Conservation (phyloP, 1,140 invertebrate genomes). For the Centruroides sculpturatus region DNA sequence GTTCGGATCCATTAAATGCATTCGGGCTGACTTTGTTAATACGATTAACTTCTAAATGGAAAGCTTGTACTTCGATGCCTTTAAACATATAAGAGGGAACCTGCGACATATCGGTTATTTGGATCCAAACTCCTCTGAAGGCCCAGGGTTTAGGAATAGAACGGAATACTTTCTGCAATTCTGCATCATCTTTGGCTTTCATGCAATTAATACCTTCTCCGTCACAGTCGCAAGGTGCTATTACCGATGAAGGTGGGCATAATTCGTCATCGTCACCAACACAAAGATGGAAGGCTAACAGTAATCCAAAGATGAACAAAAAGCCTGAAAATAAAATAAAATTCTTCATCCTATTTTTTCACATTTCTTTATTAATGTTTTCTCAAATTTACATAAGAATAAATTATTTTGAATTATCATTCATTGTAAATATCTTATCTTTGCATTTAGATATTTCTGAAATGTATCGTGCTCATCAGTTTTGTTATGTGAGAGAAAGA, state of each 20-base stretch:
- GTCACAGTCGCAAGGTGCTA: background rate
- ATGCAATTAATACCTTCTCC: conserved; percentile 2
- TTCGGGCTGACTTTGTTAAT: background rate
- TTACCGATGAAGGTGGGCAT: background rate
- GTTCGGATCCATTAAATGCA: background rate
- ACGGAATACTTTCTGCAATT: background rate
- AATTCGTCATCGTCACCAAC: background rate
- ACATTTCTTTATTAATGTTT: too few species aligned
- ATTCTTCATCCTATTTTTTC: too few species aligned
- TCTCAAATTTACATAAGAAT: too few species aligned
- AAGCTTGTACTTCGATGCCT: background rate
- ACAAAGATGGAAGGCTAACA: background rate
- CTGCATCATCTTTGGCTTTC: background rate
- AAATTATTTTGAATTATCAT: too few species aligned
- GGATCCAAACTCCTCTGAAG: background rate
- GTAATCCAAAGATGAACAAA: background rate
- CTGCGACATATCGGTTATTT: background rate
- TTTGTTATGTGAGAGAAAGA: too few species aligned
- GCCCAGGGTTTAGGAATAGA: too few species aligned
- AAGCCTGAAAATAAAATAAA: background rate
- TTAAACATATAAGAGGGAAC: background rate
- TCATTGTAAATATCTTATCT: too few species aligned
- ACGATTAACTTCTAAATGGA: background rate
- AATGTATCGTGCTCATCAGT: too few species aligned
- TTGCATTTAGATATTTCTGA: too few species aligned